These are phyloP conservation scores for Torymus auratus DNA, from an alignment of 2,888 invertebrate species.

Conservation along the genomic window DNA sequence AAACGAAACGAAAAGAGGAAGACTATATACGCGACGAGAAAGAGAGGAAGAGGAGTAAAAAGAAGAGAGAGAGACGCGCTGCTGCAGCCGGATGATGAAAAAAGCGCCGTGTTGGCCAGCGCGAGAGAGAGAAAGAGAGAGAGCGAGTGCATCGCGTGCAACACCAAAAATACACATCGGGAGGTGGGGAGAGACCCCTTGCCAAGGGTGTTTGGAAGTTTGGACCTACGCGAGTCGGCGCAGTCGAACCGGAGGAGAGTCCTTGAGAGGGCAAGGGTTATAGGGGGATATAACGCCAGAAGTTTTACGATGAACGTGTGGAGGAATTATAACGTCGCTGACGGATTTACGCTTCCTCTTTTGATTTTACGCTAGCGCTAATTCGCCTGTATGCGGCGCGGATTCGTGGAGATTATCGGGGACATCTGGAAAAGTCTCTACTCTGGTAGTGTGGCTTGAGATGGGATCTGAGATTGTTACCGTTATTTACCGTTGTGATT, in stretches of 20 bases:
- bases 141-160: constrained; percentile 54
- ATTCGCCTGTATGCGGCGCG: too few species aligned
- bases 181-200: constrained; percentile 68
- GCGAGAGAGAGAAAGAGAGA: constrained; percentile 39
- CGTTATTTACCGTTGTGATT: too few species aligned
- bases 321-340: constrained; percentile 17
- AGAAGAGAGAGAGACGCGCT: constrained; percentile 1
- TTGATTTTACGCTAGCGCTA: constrained; percentile 3
- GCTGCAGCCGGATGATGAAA: constrained; percentile 59
- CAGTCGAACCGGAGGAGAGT: background rate
- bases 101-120: constrained; percentile 65
- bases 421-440: too few species aligned
- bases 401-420: too few species aligned
- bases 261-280: constrained; percentile 65
- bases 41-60: constrained; percentile 10
- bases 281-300: background rate
- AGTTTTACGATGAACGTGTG: constrained; percentile 1
- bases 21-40: background rate
- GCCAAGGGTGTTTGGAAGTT: constrained; percentile 73
- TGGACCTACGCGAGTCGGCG: constrained; percentile 62
- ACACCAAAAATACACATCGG: constrained; percentile 51
- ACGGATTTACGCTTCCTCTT: constrained; percentile 47
- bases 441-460: too few species aligned
- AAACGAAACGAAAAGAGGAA: constrained; percentile 37
- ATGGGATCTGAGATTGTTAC: too few species aligned